Evolutionary conservation across 2,113 vertebrate species (phyloP).

Genomic region (Corythornis madagascariensis): DNA sequence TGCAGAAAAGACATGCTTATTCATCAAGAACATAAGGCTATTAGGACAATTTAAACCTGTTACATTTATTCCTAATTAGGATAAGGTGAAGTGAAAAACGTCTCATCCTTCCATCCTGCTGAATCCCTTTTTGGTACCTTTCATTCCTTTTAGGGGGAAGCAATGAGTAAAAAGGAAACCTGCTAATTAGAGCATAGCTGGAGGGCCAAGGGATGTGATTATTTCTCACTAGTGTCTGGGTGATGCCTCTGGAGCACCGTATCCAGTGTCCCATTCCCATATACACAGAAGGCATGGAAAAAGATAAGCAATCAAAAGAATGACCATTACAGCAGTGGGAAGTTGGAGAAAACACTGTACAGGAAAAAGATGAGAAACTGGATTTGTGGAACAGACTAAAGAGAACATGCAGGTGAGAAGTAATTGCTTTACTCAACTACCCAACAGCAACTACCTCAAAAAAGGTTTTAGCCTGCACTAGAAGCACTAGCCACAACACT

Average conservation of each 20-base stretch:
- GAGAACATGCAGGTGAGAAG: fast-evolving
- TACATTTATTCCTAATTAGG: not conserved
- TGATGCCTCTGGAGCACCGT: not conserved
- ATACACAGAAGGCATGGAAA: fast-evolving
- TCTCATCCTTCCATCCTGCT: not conserved
- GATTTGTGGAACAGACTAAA: not conserved
- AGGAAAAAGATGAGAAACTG: not conserved
- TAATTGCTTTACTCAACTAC: not conserved
- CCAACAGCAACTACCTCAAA: not conserved
- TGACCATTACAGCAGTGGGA: not conserved
- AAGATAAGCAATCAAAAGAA: not conserved
- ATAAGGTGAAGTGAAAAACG: not conserved
- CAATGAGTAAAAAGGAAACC: not conserved
- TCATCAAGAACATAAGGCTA: slow-evolving; percentile 17
- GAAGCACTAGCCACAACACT: not conserved
- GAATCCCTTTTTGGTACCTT: not conserved
- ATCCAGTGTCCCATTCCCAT: not conserved
- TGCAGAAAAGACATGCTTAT: not conserved
- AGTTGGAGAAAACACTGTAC: fast-evolving
- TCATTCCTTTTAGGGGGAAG: not conserved
- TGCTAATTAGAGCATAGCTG: not conserved
- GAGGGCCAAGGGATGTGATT: not conserved
- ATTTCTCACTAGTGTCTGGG: not conserved
- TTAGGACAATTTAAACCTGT: slow-evolving; percentile 3
- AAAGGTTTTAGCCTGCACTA: not conserved